Percentiles rank a stretch among this genome's conserved stretches.
These are phyloP conservation scores for Lasioglossum morio DNA, from an alignment of 2,888 invertebrate species.

Conservation along the genomic window DNA sequence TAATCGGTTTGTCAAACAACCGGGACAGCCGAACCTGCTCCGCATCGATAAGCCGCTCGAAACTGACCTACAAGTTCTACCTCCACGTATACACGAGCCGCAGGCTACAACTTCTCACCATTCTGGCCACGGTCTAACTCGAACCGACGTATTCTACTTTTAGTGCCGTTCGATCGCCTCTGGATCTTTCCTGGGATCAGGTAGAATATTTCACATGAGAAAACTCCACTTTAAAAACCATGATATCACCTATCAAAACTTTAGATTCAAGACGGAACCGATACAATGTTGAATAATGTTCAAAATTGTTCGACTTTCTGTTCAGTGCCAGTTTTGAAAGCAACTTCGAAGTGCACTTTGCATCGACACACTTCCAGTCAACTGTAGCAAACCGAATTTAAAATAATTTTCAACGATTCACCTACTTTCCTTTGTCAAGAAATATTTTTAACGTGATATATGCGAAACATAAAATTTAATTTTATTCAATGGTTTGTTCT, in stretches of 20 bases:
- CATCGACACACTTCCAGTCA: no score
- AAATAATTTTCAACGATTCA: background rate
- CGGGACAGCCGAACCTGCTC: conserved; percentile 59
- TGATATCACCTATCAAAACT: background rate
- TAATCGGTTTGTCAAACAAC: conserved; percentile 67
- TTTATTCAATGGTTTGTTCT: background rate
- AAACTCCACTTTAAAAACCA: background rate
- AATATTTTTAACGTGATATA: background rate
- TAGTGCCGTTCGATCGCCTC: conserved; percentile 15
- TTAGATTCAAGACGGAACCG: no score
- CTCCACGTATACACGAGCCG: background rate
- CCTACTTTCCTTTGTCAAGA: background rate
- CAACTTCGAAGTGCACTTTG: background rate
- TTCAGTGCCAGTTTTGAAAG: background rate
- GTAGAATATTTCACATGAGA: background rate
- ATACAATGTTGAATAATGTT: background rate
- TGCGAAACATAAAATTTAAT: background rate
- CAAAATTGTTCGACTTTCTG: background rate
- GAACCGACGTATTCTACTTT: conserved; percentile 44
- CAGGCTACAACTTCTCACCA: conserved; percentile 49
- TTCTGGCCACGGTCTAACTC: conserved; percentile 34
- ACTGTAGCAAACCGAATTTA: background rate
- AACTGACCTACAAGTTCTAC: conserved; percentile 61
- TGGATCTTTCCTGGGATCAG: background rate
- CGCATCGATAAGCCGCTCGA: conserved; percentile 60